Evolutionary conservation across 2,113 vertebrate genomes (phyloP).

Genomic region (Alligator sinensis): DNA sequence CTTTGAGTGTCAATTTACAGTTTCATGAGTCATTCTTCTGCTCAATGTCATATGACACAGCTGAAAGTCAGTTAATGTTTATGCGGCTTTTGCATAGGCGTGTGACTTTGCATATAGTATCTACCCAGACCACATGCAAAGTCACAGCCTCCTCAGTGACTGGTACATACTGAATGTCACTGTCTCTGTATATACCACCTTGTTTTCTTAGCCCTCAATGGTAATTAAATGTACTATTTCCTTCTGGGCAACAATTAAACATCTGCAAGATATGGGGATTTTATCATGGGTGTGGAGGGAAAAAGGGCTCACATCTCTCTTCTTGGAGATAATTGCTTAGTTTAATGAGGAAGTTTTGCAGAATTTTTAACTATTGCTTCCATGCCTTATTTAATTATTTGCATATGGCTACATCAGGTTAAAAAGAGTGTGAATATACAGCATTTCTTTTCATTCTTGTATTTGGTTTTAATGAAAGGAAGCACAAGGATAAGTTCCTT

Average conservation of each 20-base stretch:
- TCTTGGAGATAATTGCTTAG: slow-evolving; percentile 71
- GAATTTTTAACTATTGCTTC: slow-evolving; percentile 75
- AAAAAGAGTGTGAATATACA: slow-evolving; percentile 63
- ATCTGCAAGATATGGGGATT: slow-evolving; percentile 63
- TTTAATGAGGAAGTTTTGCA: slow-evolving; percentile 80
- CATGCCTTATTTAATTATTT: slow-evolving; percentile 80
- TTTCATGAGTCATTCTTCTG: not conserved
- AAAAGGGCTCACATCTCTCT: slow-evolving; percentile 20
- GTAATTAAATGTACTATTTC: slow-evolving; percentile 32
- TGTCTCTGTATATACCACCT: not conserved
- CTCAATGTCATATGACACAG: not conserved
- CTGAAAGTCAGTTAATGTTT: not conserved
- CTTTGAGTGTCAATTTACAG: rapidly evolving
- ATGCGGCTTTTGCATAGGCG: not conserved
- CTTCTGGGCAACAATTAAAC: slow-evolving; percentile 65
- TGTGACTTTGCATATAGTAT: slow-evolving; percentile 4
- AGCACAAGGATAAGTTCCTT: slow-evolving; percentile 73
- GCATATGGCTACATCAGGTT: slow-evolving; percentile 78
- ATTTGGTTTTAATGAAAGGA: slow-evolving; percentile 80
- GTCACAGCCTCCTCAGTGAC: slow-evolving; percentile 2
- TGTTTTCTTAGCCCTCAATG: slow-evolving; percentile 22
- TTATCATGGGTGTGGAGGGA: slow-evolving; percentile 31
- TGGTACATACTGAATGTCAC: not conserved
- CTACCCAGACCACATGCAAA: not conserved
- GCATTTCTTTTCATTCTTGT: slow-evolving; percentile 59